Evolutionary conservation across 2,888 invertebrate genomes (phyloP), one percentile per base, ranked within the genome.

Genomic region (Pyrrhosoma nymphula): DNA sequence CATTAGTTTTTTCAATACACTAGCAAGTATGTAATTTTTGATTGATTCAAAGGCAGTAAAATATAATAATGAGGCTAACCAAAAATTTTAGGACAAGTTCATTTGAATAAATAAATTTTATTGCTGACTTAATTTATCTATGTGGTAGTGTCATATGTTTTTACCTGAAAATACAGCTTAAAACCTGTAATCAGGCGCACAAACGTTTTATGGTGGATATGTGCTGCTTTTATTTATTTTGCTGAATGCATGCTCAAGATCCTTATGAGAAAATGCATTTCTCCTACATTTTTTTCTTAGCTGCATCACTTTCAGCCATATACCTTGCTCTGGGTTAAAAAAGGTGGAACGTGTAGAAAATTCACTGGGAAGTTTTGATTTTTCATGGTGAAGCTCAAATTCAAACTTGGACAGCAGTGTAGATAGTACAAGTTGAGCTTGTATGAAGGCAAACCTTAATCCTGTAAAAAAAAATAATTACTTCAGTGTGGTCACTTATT

Each of bases 271-370:
- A 14, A n/a, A 82, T 30, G 82, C 82, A 82, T 82, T 26, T 89
- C 89, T 89, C 20, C 55, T 75, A 95, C 30, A 95, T 90, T 91
- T 56, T 75, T 95, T 69, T 88, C 55, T 60, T 88, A 75, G 90
- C 23, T 47, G 88, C 35, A 0, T 95, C 26, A 96, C 95, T 95
- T 96, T 96, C 30, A 96, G 89, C 96, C 96, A 96, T 39, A 96
- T 96, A 90, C 96, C 96, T 30, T 95, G 95, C 95, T 96, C 96
- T 82, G 96, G 95, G 14, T 96, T 95, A 26, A 96, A 95, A n/a
- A 96, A 96, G 82, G 96, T 95, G 8, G 96, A 95, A 3, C 95
- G 96, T 3, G 96, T 96, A 93, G 96, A 96, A 88, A 96, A 96
- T 56, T 95, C 95, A 10, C 96, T 91, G 12, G 96, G 96, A 20